These are phyloP conservation scores for Dolichallabes microphthalmus DNA, from an alignment of 2,113 vertebrate species.

Conservation along the genomic window DNA sequence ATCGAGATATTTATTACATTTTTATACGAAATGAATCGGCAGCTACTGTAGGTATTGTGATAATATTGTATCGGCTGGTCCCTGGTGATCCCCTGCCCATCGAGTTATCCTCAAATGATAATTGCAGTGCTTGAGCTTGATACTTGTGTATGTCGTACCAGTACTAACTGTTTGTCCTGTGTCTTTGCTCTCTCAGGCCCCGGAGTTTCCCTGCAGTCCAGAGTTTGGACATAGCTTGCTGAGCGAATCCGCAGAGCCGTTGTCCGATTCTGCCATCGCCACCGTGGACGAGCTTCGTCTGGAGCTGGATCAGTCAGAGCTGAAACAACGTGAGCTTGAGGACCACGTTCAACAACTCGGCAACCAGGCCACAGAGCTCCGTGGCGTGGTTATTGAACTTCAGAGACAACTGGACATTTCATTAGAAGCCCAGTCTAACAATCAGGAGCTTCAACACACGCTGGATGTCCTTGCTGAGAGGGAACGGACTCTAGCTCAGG, in stretches of 20 bases:
- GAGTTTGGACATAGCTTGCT: constrained; percentile 79
- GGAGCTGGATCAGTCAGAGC: constrained; percentile 88
- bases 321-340: constrained; percentile 79
- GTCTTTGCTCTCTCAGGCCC: constrained; percentile 66
- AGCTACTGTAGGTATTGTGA: no score
- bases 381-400: constrained; percentile 72
- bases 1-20: no score
- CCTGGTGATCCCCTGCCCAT: no score
- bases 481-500: constrained; percentile 64
- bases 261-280: constrained; percentile 60
- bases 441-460: constrained; percentile 70
- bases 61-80: no score
- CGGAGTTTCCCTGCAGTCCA: constrained; percentile 80
- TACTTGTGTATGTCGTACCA: neutral
- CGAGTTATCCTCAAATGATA: no score
- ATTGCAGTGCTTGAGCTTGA: no score
- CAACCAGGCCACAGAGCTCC: constrained; percentile 81
- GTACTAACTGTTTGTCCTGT: neutral
- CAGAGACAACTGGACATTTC: constrained; percentile 81
- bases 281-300: constrained; percentile 85
- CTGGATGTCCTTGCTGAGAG: constrained; percentile 59
- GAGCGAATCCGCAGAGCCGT: constrained; percentile 72
- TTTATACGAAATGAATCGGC: no score
- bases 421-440: constrained; percentile 69
- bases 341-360: constrained; percentile 78